phyloP scores from a whole-genome alignment of 1,140 invertebrate species.

The Drosophila neocordata region DNA sequence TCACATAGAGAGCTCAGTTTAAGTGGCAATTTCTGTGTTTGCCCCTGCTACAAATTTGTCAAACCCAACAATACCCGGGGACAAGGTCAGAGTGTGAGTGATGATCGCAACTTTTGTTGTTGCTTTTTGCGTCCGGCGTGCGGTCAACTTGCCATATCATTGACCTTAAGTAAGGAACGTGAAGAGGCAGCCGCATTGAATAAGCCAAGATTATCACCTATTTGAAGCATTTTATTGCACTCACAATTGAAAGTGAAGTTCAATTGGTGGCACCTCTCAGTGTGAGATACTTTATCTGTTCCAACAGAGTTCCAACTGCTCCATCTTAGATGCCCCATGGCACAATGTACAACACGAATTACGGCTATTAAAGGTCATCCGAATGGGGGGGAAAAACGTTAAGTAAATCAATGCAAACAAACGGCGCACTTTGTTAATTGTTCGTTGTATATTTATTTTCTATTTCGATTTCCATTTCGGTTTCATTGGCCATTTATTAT shows the following conservation, averaged over 20 bases:
- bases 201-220: conserved; percentile 77
- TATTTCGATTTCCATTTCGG: conserved; percentile 24
- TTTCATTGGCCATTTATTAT: conserved; percentile 21
- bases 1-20: conserved; percentile 55
- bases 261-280: conserved; percentile 50
- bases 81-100: conserved; percentile 60
- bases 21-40: conserved; percentile 60
- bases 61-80: conserved; percentile 60
- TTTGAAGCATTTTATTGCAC: conserved; percentile 72
- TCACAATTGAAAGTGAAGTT: conserved; percentile 61
- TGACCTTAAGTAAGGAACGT: conserved; percentile 75
- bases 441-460: conserved; percentile 44
- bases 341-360: conserved; percentile 74
- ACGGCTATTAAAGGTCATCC: conserved; percentile 73
- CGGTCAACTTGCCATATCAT: conserved; percentile 72
- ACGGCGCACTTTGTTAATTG: conserved; percentile 72
- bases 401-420: conserved; percentile 75
- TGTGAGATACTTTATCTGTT: conserved; percentile 45
- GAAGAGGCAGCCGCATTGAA: conserved; percentile 70
- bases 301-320: conserved; percentile 8
- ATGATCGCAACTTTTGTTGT: conserved; percentile 42
- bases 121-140: conserved; percentile 47
- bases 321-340: conserved; percentile 35
- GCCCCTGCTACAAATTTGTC: conserved; percentile 73
- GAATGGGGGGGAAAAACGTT: conserved; percentile 47